Base-by-base conservation (phyloP, 2,113 vertebrate genomes). In the Boleophthalmus pectinirostris region DNA sequence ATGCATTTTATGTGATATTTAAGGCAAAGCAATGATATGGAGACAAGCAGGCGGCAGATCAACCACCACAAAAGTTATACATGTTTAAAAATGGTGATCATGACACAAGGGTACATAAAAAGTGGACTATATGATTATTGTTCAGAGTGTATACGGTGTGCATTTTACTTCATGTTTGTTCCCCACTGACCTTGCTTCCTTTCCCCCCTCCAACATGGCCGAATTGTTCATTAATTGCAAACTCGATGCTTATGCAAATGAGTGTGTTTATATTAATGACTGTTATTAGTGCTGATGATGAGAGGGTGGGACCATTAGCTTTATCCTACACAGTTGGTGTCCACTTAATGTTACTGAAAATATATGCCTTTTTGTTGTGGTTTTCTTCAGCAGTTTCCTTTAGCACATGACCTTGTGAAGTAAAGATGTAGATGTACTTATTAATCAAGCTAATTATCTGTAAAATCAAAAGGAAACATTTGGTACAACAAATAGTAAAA, bases 231-330 rank as follows among this genome's bases (percentile, higher is more conserved):
- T 87, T 73, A 76, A 84, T 80, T 78, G 57, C 57, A 75, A 46
- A 75, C 66, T 73, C 53, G 70, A 69, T 68, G 56, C 21, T 63
- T 66, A 82, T 89, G 85, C 77, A 87, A 87, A 90, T 80, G 24
- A 68, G 29, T 57, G 83, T 63, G 80, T 92, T 90, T 87, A 91
- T 92, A 92, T 90, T 89, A 89, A 92, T 74, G 78, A 83, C 58
- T 69, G 71, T 86, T 89, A 92, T 91, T 89, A 87, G 74, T 51
- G 81, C 54, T 81, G 70, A 49, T 90, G 77, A 90, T 82, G 75
- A 81, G 65, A 60, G 78, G 83, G 86, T 69, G 70, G 74, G 77
- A 69, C 69, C 69, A 79, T 86, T 84, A 86, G 85, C 79, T 89
- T 75, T 77, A 88, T 81, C 75, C 72, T 56, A 63, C 79, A 82